Percentiles rank a stretch among this genome's conserved stretches.
phyloP scores from a whole-genome alignment of 2,888 invertebrate genomes.

The Endomychus coccineus region DNA sequence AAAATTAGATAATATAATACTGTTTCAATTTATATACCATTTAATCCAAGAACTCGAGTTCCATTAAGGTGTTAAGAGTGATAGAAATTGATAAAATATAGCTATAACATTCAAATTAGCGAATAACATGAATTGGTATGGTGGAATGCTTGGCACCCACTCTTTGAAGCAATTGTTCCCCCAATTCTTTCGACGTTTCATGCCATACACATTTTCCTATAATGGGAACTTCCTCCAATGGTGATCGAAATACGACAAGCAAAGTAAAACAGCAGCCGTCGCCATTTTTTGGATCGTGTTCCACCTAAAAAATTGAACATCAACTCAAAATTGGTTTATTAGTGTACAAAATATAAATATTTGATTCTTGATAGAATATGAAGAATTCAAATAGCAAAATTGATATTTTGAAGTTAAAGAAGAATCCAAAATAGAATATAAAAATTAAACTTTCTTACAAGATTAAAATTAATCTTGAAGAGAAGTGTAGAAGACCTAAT shows the following conservation, averaged over 20 bases:
- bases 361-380: neutral
- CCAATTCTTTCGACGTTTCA: conserved; percentile 63
- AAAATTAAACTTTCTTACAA: too few species aligned
- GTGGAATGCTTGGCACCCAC: conserved; percentile 69
- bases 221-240: conserved; percentile 78
- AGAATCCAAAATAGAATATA: too few species aligned
- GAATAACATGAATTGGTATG: conserved; percentile 74
- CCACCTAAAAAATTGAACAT: conserved; percentile 47
- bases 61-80: too few species aligned
- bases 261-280: conserved; percentile 79
- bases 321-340: too few species aligned
- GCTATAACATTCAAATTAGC: conserved; percentile 45
- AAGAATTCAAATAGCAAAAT: too few species aligned
- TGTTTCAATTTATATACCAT: too few species aligned
- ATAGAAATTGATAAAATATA: too few species aligned
- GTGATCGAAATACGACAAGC: conserved; percentile 74
- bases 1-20: too few species aligned
- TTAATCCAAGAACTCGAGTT: too few species aligned
- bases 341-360: neutral
- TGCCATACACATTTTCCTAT: conserved; percentile 89
- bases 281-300: conserved; percentile 52
- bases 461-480: too few species aligned
- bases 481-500: too few species aligned
- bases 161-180: conserved; percentile 59
- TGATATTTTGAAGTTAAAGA: too few species aligned